Evolutionary conservation across 1,140 invertebrate species (phyloP), one percentile per base, ranked within the genome.

Genomic region (Cydia strobilella): DNA sequence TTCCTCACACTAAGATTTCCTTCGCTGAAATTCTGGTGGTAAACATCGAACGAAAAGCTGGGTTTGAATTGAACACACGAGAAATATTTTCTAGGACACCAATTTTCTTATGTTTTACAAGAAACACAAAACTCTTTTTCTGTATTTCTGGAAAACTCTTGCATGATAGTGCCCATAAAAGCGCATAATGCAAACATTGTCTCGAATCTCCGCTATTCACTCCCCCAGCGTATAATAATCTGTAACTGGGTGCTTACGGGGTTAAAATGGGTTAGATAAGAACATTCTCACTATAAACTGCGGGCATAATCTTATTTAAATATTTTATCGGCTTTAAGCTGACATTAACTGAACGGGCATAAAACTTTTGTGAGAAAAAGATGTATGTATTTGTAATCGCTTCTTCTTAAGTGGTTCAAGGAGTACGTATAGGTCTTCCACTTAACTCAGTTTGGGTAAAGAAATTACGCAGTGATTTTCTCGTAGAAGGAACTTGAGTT

Each of bases 261-360:
- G 65, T 69, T 59, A 39, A 35, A 69, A 35, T 31, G 15, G 65
- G 9, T 69, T 35, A 69, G 65, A 69, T 69, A 69, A 69, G 65
- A 69, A 69, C 15, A 69, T 69, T 10, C 9, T 35, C n/a, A 69
- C 65, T 39, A 69, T 69, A 59, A 59, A 59, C 65, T 69, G 35
- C n/a, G 31, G 31, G 10, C n/a, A 35, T 69, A 69, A 69, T 69
- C 31, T n/a, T 69, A 69, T 69, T 69, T 69, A 39, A 69, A 69
- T 69, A 69, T 69, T 35, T 35, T 66, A 66, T 66, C 63, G 65
- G 15, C 20, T 23, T 59, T 59, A 59, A 59, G 20, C 54, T 59
- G 54, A 6, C 20, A 59, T 23, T 51, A 18, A 45, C 42, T 45
- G 13, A 51, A 51, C 48, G 15, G n/a, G 1, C 48, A 51, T 51